Base-by-base conservation (phyloP, 30 jellyfish, hydroid and myxozoan genomes). In the Aurelia aurita region DNA sequence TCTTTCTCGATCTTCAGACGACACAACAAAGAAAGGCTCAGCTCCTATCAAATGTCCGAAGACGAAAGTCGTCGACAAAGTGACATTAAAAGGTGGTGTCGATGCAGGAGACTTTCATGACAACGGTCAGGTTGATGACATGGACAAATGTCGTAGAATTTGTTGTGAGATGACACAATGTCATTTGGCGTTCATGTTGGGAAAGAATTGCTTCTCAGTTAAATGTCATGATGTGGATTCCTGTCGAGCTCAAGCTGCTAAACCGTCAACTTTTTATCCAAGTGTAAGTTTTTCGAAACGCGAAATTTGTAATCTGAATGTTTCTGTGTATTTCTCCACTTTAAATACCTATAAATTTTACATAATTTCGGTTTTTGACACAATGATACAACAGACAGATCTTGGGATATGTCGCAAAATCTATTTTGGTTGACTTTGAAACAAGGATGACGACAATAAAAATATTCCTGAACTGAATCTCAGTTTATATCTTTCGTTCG, bases 131-230 rank as follows among this genome's bases (percentile, higher is more conserved):
- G 97, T 92, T 43, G 87, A 92, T 44, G 97, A 92, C 87, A 92
- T 92, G 98, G 94, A 86, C 44, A 63, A 88, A 49, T 92, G 98
- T 64, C 87, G 97, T 18, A 69, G 97, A 45, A 92, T 92, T 8
- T 92, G 98, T 55, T 92, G 98, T 65, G 98, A 92, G 58, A 92
- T 92, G 98, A 87, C 98, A n/a, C 88, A 87, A 57, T 92, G 98
- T 49, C 98, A 92, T 59, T 51, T 92, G 76, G 98, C 98, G n/a
- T 92, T 92, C 66, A 86, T 92, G 96, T 85, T 92, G 19, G 98
- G 98, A 2, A 79, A 69, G 69, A 92, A 87, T 60, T 92, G 98
- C 64, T 92, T 92, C 60, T 92, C 98, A 25, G 98, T 92, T 51
- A 92, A 92, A 67, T 92, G 98, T 74, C 88, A 85, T 25, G 92